A percentile compares a stretch with the other conserved stretches of the same genome.
These are phyloP conservation scores for Danio kyathit DNA, from an alignment of 2,797 vertebrate species.

Conservation along the genomic window DNA sequence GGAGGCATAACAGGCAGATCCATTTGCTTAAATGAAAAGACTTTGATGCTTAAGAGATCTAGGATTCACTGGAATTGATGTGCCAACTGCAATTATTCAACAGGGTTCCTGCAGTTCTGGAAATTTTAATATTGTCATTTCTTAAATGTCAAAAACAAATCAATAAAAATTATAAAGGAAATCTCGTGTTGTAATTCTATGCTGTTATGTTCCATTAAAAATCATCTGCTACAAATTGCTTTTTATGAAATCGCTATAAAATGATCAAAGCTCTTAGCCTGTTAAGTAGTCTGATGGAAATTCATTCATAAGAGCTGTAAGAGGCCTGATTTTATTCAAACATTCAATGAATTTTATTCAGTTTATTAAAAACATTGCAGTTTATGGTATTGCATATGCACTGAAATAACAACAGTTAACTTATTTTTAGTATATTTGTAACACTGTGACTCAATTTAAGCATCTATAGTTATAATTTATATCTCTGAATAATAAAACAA, in stretches of 20 bases:
- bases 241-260: not conserved
- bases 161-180: not conserved
- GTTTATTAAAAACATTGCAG: not conserved
- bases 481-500: not conserved
- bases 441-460: not conserved
- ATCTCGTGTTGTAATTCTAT: not conserved
- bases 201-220: not conserved
- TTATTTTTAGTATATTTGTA: not conserved
- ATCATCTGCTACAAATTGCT: not conserved
- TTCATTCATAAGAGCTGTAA: not conserved
- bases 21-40: conserved; percentile 82
- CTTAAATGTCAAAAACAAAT: not conserved
- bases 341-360: not conserved
- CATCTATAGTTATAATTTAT: not conserved
- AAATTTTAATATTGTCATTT: not conserved
- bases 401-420: not conserved
- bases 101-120: not conserved
- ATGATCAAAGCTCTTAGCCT: not conserved
- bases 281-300: not conserved
- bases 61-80: conserved; percentile 30
- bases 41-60: conserved; percentile 60
- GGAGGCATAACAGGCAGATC: conserved; percentile 71
- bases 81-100: conserved; percentile 39
- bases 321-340: not conserved
- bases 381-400: not conserved